Evolutionary conservation across 2,797 vertebrate genomes (phyloP), one percentile per base, ranked within the genome.

Genomic region (Synanceia verrucosa): DNA sequence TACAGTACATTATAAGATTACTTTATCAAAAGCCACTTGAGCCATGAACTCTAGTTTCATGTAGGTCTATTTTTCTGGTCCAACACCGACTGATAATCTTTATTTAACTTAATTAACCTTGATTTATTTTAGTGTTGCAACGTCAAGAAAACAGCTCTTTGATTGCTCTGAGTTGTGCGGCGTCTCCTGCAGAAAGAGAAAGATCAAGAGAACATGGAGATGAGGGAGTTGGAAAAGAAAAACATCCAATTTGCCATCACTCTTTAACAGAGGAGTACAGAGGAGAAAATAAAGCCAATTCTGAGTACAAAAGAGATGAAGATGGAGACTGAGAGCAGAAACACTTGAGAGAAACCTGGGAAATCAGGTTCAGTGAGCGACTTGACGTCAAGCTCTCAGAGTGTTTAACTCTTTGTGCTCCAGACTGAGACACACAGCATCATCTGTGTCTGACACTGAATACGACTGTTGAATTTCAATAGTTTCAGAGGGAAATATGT

Each of bases 201-300:
- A 41, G 39, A 41, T 41, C 7, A 8, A 41, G 39, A 41, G 18
- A n/a, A 41, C 7, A n/a, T 41, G 39, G 18, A 41, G 39, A 41
- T 41, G 18, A 16, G n/a, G 16, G 39, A 41, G 39, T 6, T 19
- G 41, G 41, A 44, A n/a, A n/a, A 52, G 28, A n/a, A 43, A 60
- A 69, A 16, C 24, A 43, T 44, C n/a, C 41, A 44, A 44, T 44
- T 44, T 44, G 41, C 19, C 41, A 44, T 19, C 41, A 18, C 8
- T n/a, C 12, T 41, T 6, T 41, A 39, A 39, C 37, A 39, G n/a
- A n/a, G n/a, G n/a, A n/a, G n/a, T n/a, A n/a, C n/a, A n/a, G n/a
- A n/a, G n/a, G n/a, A 4, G 47, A 62, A 33, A 52, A 46, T 57
- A 31, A 71, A 78, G 44, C 16, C 29, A 33, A 46, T 72, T 67